Evolutionary conservation across 2,113 vertebrate genomes (phyloP).

Genomic region (Cyanoramphus novaezelandiae): DNA sequence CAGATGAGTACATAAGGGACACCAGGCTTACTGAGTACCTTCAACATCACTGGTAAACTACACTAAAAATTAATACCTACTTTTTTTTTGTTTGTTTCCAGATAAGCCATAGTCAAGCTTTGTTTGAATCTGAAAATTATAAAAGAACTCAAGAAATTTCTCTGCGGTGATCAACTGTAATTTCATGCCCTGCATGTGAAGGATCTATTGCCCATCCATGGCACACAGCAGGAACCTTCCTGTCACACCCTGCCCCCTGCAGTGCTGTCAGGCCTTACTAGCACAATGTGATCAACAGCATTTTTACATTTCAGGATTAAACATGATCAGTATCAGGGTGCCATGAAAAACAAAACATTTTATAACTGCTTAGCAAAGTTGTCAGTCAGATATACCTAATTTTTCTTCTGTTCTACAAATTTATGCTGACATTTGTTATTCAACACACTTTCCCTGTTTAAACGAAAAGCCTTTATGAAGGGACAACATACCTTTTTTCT

Average conservation of each 20-base stretch:
- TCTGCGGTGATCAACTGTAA: background rate
- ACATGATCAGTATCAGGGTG: background rate
- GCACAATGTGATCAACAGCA: background rate
- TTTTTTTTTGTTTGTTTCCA: background rate
- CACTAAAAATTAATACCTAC: background rate
- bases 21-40: background rate
- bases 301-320: background rate
- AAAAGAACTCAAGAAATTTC: background rate
- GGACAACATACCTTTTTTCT: accelerated
- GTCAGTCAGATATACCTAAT: background rate
- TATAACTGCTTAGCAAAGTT: background rate
- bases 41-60: background rate
- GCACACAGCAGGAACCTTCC: background rate
- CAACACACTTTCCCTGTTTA: background rate
- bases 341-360: background rate
- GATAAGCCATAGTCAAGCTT: background rate
- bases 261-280: background rate
- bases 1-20: background rate
- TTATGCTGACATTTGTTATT: background rate
- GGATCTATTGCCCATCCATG: background rate
- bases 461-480: background rate
- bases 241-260: background rate
- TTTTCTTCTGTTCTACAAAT: background rate
- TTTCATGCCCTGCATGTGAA: background rate
- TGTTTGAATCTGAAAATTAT: background rate